Evolutionary conservation across 2,113 vertebrate species (phyloP).

Genomic region (Ivindomyrus marchei): DNA sequence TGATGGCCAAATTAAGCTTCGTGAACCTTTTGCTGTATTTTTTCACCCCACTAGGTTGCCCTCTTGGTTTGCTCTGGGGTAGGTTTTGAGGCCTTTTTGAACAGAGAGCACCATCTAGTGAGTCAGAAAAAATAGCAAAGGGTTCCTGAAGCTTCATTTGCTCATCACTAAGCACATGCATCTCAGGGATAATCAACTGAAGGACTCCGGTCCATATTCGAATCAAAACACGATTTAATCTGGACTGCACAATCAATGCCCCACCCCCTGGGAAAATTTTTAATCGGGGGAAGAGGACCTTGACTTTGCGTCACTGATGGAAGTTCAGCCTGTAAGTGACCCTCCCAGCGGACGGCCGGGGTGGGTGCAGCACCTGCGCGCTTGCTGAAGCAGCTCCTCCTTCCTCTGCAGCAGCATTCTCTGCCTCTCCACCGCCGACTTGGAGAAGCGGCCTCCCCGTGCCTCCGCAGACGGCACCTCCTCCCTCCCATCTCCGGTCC

Average conservation of each 20-base stretch:
- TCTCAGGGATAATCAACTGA: background rate
- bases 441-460: constrained; percentile 91
- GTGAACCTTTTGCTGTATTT: background rate
- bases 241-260: background rate
- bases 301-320: background rate
- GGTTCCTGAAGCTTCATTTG: background rate
- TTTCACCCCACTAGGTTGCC: too few species aligned
- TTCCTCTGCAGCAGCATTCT: constrained; percentile 89
- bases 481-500: constrained; percentile 57
- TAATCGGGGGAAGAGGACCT: background rate
- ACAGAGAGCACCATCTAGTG: background rate
- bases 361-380: constrained; percentile 68
- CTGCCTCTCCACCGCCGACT: constrained; percentile 91
- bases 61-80: too few species aligned
- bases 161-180: background rate
- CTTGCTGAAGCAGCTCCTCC: constrained; percentile 88
- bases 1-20: background rate
- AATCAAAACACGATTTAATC: background rate
- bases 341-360: background rate
- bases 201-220: background rate
- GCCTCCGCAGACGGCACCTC: constrained; percentile 77
- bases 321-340: background rate
- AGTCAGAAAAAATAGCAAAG: background rate
- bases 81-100: background rate
- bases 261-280: background rate